These are phyloP conservation scores for Coboldia fuscipes DNA, from an alignment of 1,140 invertebrate genomes.

Conservation along the genomic window DNA sequence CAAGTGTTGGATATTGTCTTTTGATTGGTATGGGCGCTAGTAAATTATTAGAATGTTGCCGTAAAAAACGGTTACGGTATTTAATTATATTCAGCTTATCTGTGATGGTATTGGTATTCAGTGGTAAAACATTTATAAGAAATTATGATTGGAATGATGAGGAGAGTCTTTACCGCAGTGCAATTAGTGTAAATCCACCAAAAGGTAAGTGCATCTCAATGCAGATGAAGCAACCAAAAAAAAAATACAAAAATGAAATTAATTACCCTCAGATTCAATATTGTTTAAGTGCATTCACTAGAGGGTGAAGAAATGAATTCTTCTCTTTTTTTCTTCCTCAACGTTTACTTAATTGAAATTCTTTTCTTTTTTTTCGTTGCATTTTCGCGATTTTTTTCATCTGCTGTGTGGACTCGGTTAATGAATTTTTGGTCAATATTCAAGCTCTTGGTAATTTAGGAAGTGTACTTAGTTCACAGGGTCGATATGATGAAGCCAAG, in stretches of 20 bases:
- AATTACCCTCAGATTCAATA: background rate
- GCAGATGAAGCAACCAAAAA: background rate
- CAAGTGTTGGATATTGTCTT: slow-evolving; percentile 87
- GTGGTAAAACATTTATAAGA: slow-evolving; percentile 52
- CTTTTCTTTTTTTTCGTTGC: background rate
- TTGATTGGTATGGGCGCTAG: slow-evolving; percentile 55
- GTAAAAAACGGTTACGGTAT: slow-evolving; percentile 21
- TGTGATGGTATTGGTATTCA: slow-evolving; percentile 42
- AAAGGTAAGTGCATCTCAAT: slow-evolving; percentile 52
- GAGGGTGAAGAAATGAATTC: background rate
- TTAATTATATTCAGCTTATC: slow-evolving; percentile 26
- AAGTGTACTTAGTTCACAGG: slow-evolving; percentile 71
- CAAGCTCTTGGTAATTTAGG: slow-evolving; percentile 84
- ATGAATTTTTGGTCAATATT: slow-evolving; percentile 22
- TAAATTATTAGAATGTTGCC: slow-evolving; percentile 18
- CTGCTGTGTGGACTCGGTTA: too few relatives aligned
- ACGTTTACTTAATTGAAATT: background rate
- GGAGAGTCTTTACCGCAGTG: slow-evolving; percentile 79
- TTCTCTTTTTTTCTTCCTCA: background rate
- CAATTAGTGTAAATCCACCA: slow-evolving; percentile 82
- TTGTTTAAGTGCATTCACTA: background rate
- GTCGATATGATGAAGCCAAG: slow-evolving; percentile 66
- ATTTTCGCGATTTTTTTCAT: background rate
- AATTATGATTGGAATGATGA: slow-evolving; percentile 86
- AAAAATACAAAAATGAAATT: too few relatives aligned